These are phyloP conservation scores for Tetramorium simillimum DNA, from an alignment of 1,140 invertebrate species.

Conservation along the genomic window DNA sequence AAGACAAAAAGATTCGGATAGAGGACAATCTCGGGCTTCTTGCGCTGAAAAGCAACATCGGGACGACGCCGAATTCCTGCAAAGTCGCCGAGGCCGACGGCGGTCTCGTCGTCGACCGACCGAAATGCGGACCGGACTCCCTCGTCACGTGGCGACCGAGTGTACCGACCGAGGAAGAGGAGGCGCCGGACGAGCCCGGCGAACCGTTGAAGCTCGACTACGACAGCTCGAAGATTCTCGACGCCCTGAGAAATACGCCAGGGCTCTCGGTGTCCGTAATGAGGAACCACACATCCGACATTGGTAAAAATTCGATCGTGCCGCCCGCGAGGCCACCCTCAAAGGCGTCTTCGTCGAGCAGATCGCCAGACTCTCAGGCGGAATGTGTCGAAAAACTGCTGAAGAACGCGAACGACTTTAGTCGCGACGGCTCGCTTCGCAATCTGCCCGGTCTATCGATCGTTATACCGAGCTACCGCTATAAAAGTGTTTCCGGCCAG, in stretches of 20 bases:
- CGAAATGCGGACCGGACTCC: slow-evolving; percentile 33
- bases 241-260: slow-evolving; percentile 80
- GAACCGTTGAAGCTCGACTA: slow-evolving; percentile 66
- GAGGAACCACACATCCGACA: slow-evolving; percentile 66
- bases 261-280: slow-evolving; percentile 81
- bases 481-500: slow-evolving; percentile 54
- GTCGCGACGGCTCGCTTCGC: slow-evolving; percentile 39
- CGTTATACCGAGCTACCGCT: slow-evolving; percentile 75
- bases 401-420: slow-evolving; percentile 42
- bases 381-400: slow-evolving; percentile 69
- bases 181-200: slow-evolving; percentile 63
- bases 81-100: slow-evolving; percentile 70
- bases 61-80: slow-evolving; percentile 24
- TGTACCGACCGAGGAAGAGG: slow-evolving; percentile 28
- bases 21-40: neutral
- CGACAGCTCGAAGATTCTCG: slow-evolving; percentile 78
- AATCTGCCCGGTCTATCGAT: slow-evolving; percentile 74
- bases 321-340: slow-evolving; percentile 54
- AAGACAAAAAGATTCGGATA: neutral
- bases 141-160: slow-evolving; percentile 31
- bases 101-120: slow-evolving; percentile 31
- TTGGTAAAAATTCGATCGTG: neutral
- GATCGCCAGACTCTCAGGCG: slow-evolving; percentile 80
- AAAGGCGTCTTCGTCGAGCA: slow-evolving; percentile 75
- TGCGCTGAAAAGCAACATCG: slow-evolving; percentile 5